Evolutionary conservation across 23 tunicate species (phyloP).

Genomic region (Trididemnum miniatum): DNA sequence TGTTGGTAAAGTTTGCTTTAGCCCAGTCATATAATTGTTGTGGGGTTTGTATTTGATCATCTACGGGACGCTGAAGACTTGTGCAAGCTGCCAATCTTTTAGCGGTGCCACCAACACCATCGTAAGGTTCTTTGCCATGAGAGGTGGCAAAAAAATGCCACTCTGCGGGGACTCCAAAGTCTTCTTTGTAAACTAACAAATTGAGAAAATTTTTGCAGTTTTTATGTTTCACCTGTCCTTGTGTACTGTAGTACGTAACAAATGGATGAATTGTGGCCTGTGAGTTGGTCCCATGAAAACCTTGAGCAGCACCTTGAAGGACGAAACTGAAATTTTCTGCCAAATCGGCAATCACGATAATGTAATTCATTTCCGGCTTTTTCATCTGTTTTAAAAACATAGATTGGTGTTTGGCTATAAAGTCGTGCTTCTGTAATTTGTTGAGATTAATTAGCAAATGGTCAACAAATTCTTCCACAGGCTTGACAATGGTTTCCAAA

Average conservation of each 20-base stretch:
- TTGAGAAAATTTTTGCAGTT: neutral
- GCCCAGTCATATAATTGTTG: slow-evolving; percentile 3
- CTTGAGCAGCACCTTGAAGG: neutral
- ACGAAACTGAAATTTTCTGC: neutral
- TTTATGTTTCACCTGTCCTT: neutral
- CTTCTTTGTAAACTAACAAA: neutral
- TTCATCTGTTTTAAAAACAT: neutral
- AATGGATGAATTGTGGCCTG: slow-evolving; percentile 1
- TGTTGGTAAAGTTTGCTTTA: neutral
- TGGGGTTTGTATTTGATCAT: slow-evolving; percentile 4
- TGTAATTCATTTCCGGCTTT: too few species aligned
- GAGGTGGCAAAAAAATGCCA: slow-evolving; percentile 13
- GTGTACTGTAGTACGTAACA: neutral
- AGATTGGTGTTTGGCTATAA: neutral
- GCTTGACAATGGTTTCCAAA: neutral
- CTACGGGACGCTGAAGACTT: neutral
- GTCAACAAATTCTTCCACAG: slow-evolving; percentile 1
- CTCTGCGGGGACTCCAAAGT: slow-evolving; percentile 1
- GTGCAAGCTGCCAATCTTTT: neutral
- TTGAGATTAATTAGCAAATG: neutral
- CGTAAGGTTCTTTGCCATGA: neutral
- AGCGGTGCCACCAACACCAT: neutral
- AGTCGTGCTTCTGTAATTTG: too few species aligned
- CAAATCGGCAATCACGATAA: neutral
- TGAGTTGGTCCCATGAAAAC: neutral